A percentile compares a stretch with the other conserved stretches of the same genome.
Conservation (phyloP, 2,113 vertebrate genomes). For the Callospermophilus lateralis region DNA sequence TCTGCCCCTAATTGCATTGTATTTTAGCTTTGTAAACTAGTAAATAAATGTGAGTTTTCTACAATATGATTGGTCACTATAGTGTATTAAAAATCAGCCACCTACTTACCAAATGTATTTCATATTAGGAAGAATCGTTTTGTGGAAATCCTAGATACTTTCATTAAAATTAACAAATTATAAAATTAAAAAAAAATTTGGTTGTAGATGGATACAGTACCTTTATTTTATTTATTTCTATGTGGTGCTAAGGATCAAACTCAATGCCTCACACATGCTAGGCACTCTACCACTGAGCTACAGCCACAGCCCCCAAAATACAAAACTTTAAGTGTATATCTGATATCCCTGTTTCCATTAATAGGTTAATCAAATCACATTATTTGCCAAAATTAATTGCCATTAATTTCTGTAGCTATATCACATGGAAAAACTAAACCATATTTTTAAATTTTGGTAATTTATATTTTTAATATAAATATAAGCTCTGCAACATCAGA, state of each 20-base stretch:
- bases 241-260: too few relatives aligned
- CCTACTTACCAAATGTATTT: neutral
- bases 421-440: neutral
- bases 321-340: neutral
- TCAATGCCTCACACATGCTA: too few relatives aligned
- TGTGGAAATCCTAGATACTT: neutral
- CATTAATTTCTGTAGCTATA: neutral
- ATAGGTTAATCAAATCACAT: neutral
- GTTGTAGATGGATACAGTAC: too few relatives aligned
- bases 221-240: too few relatives aligned
- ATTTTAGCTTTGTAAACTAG: neutral
- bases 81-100: neutral
- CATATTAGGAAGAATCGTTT: neutral
- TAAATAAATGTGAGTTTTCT: slow-evolving; percentile 6
- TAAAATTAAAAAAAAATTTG: too few relatives aligned
- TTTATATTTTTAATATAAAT: neutral
- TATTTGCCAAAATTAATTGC: neutral
- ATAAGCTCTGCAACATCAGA: neutral
- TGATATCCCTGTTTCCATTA: neutral
- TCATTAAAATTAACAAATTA: neutral
- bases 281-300: too few relatives aligned
- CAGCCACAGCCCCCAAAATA: neutral
- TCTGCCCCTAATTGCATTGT: neutral
- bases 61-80: neutral
- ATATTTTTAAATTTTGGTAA: neutral